Percentiles rank a stretch among this genome's conserved stretches.
Evolutionary conservation across 2,113 vertebrate genomes (phyloP).

Genomic region (Pseudorectes ferrugineus): DNA sequence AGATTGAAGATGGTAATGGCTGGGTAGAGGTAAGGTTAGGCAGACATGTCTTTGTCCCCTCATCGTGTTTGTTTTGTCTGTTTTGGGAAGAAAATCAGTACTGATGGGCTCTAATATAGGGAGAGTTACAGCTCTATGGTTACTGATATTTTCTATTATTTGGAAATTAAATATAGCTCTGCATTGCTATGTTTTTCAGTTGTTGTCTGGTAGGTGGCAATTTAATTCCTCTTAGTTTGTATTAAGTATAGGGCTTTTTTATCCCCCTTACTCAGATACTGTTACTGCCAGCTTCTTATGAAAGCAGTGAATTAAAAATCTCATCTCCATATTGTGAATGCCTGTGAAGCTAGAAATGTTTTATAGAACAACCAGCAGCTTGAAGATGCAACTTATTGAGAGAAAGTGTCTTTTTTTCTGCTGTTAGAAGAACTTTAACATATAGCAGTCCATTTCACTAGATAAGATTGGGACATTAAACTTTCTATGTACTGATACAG

Average conservation of each 20-base stretch:
- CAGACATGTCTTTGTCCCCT: neutral
- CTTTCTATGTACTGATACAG: neutral
- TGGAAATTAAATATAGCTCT: neutral
- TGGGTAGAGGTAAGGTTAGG: neutral
- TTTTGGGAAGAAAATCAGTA: neutral
- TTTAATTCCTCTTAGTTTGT: neutral
- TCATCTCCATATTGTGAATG: neutral
- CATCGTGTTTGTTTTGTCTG: neutral
- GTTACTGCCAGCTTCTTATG: neutral
- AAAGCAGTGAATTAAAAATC: neutral
- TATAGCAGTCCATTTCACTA: neutral
- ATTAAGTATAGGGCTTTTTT: neutral
- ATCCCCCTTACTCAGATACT: neutral
- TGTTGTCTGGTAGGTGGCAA: neutral
- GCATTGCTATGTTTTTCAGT: neutral
- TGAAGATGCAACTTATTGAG: neutral
- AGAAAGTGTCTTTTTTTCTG: neutral
- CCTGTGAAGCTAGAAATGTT: neutral
- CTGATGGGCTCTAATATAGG: neutral
- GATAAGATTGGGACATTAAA: neutral
- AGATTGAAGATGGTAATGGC: neutral
- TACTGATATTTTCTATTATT: neutral
- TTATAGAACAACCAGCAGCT: neutral
- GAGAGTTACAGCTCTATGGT: neutral
- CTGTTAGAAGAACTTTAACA: neutral